Conservation (phyloP, 2,797 vertebrate species). For the Poecilia gillii region DNA sequence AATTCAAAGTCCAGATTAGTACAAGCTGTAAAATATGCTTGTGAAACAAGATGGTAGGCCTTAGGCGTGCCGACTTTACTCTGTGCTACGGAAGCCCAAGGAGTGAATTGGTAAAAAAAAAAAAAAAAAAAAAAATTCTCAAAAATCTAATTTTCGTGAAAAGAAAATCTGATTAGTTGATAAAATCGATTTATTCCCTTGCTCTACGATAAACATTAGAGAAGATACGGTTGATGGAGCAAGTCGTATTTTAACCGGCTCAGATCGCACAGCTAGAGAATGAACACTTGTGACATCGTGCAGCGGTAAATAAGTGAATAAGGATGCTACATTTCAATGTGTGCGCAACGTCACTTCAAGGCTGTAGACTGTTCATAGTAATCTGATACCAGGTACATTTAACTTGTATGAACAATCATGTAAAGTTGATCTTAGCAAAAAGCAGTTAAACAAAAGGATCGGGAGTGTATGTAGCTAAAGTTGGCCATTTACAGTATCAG, state of each 20-base stretch:
- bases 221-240: neutral
- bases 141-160: neutral
- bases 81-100: neutral
- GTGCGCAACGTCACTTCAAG: neutral
- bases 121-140: neutral
- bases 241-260: neutral
- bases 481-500: neutral
- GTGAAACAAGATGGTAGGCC: neutral
- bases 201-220: neutral
- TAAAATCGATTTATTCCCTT: neutral
- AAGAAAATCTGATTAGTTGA: neutral
- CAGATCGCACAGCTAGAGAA: neutral
- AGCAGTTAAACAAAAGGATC: neutral
- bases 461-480: neutral
- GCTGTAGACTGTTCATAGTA: neutral
- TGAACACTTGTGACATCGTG: neutral
- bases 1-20: neutral
- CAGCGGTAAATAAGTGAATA: too few relatives aligned
- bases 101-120: neutral
- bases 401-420: neutral
- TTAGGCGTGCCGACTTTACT: neutral
- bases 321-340: neutral
- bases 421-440: neutral
- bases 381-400: neutral
- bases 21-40: neutral